Conservation (phyloP, 1,140 invertebrate genomes). For the Camponotus floridanus region DNA sequence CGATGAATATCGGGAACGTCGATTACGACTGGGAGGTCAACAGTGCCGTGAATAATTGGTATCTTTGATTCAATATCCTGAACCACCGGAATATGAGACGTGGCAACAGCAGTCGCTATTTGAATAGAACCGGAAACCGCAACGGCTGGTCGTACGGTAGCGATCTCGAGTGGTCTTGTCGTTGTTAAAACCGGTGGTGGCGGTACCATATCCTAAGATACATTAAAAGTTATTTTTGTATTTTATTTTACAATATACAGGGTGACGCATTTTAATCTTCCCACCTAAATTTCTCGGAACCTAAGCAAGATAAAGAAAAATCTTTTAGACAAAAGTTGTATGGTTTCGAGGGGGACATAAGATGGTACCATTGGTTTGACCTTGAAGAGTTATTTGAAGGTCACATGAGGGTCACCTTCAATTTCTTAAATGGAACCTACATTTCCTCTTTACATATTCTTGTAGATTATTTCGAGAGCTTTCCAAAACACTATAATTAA, state of each 20-base stretch:
- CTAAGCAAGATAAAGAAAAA: too few species aligned
- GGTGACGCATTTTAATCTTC: too few species aligned
- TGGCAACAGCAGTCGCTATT: slow-evolving; percentile 84
- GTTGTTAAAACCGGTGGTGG: slow-evolving; percentile 77
- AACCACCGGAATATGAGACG: slow-evolving; percentile 83
- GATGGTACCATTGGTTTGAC: too few species aligned
- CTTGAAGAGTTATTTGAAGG: too few species aligned
- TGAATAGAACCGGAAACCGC: slow-evolving; percentile 84
- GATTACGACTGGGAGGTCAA: slow-evolving; percentile 83
- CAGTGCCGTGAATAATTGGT: slow-evolving; percentile 84
- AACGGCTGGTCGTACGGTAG: slow-evolving; percentile 79
- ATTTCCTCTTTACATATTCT: too few species aligned
- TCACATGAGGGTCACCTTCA: too few species aligned
- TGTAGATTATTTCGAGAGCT: too few species aligned
- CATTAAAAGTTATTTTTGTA: background rate
- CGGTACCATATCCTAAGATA: slow-evolving; percentile 83
- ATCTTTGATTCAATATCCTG: slow-evolving; percentile 84
- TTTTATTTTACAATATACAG: background rate
- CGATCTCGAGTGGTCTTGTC: slow-evolving; percentile 77
- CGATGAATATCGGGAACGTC: slow-evolving; percentile 80
- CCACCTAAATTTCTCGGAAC: too few species aligned
- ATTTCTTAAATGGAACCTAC: too few species aligned
- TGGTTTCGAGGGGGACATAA: too few species aligned
- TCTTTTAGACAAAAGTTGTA: too few species aligned
- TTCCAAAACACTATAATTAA: too few species aligned